These are phyloP conservation scores for Clinocottus analis DNA, from an alignment of 2,113 vertebrate genomes.

Conservation along the genomic window DNA sequence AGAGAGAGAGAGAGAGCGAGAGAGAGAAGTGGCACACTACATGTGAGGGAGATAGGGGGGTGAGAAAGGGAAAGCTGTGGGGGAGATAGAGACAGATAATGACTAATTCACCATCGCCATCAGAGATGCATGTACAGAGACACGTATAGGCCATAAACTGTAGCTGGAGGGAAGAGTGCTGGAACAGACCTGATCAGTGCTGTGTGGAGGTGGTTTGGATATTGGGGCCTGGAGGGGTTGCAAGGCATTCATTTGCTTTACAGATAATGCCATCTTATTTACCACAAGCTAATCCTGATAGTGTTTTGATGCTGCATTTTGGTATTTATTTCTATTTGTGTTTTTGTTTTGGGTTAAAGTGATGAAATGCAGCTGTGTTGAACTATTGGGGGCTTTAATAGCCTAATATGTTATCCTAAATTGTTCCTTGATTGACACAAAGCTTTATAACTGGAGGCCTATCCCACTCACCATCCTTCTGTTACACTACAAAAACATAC, in stretches of 20 bases:
- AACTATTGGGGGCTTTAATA: constrained; percentile 20
- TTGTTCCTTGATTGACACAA: not conserved
- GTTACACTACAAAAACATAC: not conserved
- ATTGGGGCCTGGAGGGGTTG: constrained; percentile 42
- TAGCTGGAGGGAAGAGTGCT: constrained; percentile 68
- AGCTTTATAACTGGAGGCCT: not conserved
- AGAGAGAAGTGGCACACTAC: constrained; percentile 65
- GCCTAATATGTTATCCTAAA: not conserved
- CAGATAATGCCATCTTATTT: constrained; percentile 70
- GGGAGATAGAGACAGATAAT: constrained; percentile 71
- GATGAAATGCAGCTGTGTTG: constrained; percentile 32
- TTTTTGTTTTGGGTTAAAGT: constrained; percentile 18
- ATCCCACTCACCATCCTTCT: not conserved
- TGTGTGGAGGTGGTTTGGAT: constrained; percentile 71
- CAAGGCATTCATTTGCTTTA: constrained; percentile 67
- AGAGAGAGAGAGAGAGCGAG: too few species aligned
- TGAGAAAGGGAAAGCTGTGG: constrained; percentile 49
- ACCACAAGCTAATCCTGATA: constrained; percentile 57
- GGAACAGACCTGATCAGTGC: constrained; percentile 63
- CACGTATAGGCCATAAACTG: constrained; percentile 55
- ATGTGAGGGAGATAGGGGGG: constrained; percentile 38
- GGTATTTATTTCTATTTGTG: constrained; percentile 45
- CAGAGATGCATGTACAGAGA: constrained; percentile 61
- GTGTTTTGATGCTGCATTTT: constrained; percentile 59
- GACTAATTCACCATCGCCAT: constrained; percentile 70